Conservation (phyloP, 2,888 invertebrate species). For the Synanthedon myopaeformis region DNA sequence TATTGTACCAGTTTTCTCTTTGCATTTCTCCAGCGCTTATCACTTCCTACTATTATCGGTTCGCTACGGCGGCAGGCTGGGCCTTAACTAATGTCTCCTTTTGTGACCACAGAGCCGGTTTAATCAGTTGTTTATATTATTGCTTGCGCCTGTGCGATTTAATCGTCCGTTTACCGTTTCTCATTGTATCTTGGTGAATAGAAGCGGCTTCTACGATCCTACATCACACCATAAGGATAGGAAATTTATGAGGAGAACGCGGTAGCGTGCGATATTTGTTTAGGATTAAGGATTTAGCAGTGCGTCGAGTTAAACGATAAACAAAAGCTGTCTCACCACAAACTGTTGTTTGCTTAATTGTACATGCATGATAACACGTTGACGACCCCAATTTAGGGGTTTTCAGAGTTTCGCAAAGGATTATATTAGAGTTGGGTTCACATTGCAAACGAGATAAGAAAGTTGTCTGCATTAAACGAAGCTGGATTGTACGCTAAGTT, state of each 20-base stretch:
- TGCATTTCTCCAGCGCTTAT: constrained; percentile 32
- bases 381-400: constrained; percentile 27
- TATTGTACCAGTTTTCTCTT: constrained; percentile 37
- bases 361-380: constrained; percentile 55
- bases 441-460: constrained; percentile 19
- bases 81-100: constrained; percentile 65
- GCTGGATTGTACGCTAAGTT: constrained; percentile 6
- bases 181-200: constrained; percentile 46
- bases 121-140: constrained; percentile 69
- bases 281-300: constrained; percentile 62
- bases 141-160: constrained; percentile 55
- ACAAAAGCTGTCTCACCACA: constrained; percentile 53
- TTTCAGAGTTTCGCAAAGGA: constrained; percentile 28
- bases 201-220: constrained; percentile 27
- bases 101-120: constrained; percentile 55
- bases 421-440: constrained; percentile 24
- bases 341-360: constrained; percentile 63
- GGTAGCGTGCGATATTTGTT: constrained; percentile 48
- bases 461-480: constrained; percentile 10
- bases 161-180: constrained; percentile 61
- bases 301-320: constrained; percentile 53
- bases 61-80: constrained; percentile 39
- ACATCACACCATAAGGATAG: constrained; percentile 15
- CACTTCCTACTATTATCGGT: constrained; percentile 60
- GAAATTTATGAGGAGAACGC: constrained; percentile 34